Conservation (phyloP, 2,888 invertebrate genomes). For the Laspeyria flexula region DNA sequence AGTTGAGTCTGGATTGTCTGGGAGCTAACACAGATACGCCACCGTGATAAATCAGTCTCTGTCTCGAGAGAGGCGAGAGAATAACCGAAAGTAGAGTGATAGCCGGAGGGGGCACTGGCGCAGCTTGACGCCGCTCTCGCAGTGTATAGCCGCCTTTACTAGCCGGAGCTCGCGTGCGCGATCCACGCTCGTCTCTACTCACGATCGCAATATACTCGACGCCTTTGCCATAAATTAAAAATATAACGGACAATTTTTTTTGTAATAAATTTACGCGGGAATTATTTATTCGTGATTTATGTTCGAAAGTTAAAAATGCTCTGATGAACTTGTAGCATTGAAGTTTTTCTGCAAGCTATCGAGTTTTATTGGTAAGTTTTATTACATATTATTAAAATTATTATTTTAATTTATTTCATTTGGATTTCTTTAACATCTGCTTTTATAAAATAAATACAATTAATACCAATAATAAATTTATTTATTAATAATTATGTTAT, state of each 20-base stretch:
- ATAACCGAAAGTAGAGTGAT: constrained; percentile 80
- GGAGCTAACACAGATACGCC: constrained; percentile 59
- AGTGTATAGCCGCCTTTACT: constrained; percentile 76
- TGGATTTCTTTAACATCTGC: neutral
- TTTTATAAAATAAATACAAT: no score
- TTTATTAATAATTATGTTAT: no score
- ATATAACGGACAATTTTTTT: constrained; percentile 25
- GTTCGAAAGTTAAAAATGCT: constrained; percentile 51
- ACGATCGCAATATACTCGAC: constrained; percentile 45
- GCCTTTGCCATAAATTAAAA: constrained; percentile 38
- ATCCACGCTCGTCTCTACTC: constrained; percentile 36
- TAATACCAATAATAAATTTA: no score
- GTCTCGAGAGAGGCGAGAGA: constrained; percentile 75
- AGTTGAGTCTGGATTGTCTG: constrained; percentile 59
- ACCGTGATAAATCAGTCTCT: constrained; percentile 75
- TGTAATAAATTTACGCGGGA: constrained; percentile 30
- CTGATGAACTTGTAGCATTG: constrained; percentile 45
- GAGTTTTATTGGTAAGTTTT: constrained; percentile 58
- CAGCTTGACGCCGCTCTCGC: constrained; percentile 60
- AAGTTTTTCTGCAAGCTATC: constrained; percentile 43
- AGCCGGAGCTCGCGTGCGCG: constrained; percentile 68
- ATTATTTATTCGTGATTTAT: constrained; percentile 46
- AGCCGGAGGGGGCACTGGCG: constrained; percentile 73
- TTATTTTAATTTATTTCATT: constrained; percentile 5
- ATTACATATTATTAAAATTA: constrained; percentile 2